Base-by-base conservation (phyloP, 2,888 invertebrate species). In the Himalopsyche japonica region DNA sequence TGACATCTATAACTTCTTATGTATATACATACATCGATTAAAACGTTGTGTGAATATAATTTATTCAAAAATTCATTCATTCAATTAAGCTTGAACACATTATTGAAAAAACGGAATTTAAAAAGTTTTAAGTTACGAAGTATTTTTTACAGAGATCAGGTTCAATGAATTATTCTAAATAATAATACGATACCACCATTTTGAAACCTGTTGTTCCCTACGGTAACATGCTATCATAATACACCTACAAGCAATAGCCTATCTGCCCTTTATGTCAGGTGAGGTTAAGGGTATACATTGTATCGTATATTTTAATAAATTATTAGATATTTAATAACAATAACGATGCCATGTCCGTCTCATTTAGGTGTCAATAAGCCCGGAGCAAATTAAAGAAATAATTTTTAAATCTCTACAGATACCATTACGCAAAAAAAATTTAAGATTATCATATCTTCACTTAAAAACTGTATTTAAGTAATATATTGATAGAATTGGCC, bases 131-230 rank as follows among this genome's bases (percentile, higher is more conserved):
- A n/a, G n/a, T n/a, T n/a, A n/a, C n/a, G n/a, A 15, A 6, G 3
- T 43, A 43, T 43, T 43, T 43, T 43, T 43, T 43, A 43, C 57
- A 20, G 20, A 70, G 70, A 70, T 70, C 70, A 30, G 1, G 27
- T 27, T 27, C 15, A 3, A 1, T 27, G 70, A 70, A 30, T 70
- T 27, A 30, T 27, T 3, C 27, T 27, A 7, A 5, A 27, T 4
- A 24, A 27, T 70, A 27, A 70, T 70, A 32, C 76, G 85, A 85
- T 85, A 83, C 83, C 85, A 83, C 79, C 82, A 76, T 76, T 79
- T 70, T 24, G 27, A 81, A 85, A 85, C 83, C 85, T 85, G 82
- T 85, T 85, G 82, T 82, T 81, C 76, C 70, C 32, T 37, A 82
- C 57, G 80, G 84, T 43, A 81, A 79, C 80, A 77, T 84, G 84